Base-by-base conservation (phyloP, 2,888 invertebrate species). In the Invenusta paracnida region DNA sequence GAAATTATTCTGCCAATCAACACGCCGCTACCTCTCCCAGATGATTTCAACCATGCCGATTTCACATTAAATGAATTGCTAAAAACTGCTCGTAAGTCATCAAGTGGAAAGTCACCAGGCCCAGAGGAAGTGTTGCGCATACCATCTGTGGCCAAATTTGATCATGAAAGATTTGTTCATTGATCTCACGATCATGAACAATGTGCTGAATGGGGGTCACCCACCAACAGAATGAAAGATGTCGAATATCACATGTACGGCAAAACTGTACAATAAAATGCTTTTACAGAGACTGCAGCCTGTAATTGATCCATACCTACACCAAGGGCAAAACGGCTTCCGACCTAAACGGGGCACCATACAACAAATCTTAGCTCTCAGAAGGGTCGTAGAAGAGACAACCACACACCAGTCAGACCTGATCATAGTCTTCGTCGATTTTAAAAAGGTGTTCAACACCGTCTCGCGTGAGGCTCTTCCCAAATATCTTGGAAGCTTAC, bases 361-460 rank as follows among this genome's bases (percentile, higher is more conserved):
- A 25, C 25, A 31, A 66, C 83, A 83, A 66, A 83, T 83, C 83
- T 29, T 83, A 29, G 83, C 83, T 30, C 83, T 83, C 27, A 31
- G 83, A 5, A 31, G 83, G 66, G 83, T 83, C 29, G 30, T 83
- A 31, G 83, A 29, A 66, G 83, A 83, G 30, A 66, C 83, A 66
- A 31, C 48, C 48, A 83, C 17, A 28, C 30, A 66, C 83, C 83
- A 83, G 83, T 83, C 83, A 66, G 66, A 48, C 83, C 30, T 83
- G 30, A 83, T 83, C 66, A 5, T 86, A 23, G 25, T 86, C 25
- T 86, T 86, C 83, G 67, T 86, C 29, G 86, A 86, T 81, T 86
- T 86, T 31, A 86, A 86, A 81, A 86, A 86, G 30, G 67, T 84
- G 11, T 86, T 86, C 79, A 84, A 86, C 31, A 83, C 86, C 23